Evolutionary conservation across 1,140 invertebrate species (phyloP), one percentile per base, ranked within the genome.

Genomic region (Tribolium castaneum): DNA sequence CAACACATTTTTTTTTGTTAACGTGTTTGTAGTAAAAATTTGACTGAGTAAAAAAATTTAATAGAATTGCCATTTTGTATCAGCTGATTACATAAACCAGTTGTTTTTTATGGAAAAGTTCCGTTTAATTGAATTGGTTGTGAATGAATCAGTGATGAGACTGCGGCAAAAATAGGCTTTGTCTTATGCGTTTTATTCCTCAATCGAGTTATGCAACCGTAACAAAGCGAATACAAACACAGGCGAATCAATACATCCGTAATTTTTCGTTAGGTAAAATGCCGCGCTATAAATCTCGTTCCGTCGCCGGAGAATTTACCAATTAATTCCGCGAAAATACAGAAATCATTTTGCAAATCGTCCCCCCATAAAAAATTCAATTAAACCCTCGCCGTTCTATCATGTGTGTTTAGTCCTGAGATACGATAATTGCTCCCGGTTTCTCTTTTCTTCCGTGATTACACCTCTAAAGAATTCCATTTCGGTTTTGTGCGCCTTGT

Each of bases 401-500:
- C 39, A 45, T 45, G 39, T 45, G 39, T 45, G 39, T 45, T 9
- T 45, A n/a, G 25, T 30, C 39, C n/a, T 45, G 30, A 66, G 59
- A 35, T 66, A 66, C 25, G 30, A 66, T 66, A 66, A 66, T 66
- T 66, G 59, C 59, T 13, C 25, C n/a, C 59, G 25, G 59, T 66
- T 66, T 5, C 54, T 59, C 6, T 59, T 19, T 25, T n/a, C 19
- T 25, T 22, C 19, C 54, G 54, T 66, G 59, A 66, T 66, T 66
- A 66, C 59, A 12, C 59, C 59, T 66, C 59, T 66, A 66, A 66
- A 66, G 59, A 66, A 66, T 66, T 66, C 59, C 59, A 66, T 66
- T 66, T 66, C 59, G 59, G 59, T 66, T 66, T 66, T 66, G 59
- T 66, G 34, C 14, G 34, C 25, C 59, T 13, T 14, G 59, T 30